Evolutionary conservation across 2,113 vertebrate species (phyloP).

Genomic region (Nansenia antarctica): DNA sequence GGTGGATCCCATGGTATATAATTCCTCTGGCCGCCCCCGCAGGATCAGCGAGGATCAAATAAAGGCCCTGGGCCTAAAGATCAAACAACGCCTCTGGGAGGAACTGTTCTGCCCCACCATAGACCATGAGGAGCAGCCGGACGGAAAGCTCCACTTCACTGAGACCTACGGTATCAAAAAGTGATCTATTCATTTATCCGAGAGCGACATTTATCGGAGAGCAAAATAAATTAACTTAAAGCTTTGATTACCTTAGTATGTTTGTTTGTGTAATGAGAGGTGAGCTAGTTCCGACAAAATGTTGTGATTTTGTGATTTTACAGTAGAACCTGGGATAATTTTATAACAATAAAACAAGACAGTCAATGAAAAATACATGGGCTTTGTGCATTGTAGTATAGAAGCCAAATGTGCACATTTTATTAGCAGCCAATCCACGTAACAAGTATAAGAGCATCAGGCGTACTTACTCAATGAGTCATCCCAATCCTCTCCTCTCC

Average conservation of each 20-base stretch:
- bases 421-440: not conserved
- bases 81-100: slow-evolving; percentile 70
- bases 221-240: too few species aligned
- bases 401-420: not conserved
- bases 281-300: too few species aligned
- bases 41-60: too few species aligned
- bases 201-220: too few species aligned
- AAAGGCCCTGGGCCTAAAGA: slow-evolving; percentile 57
- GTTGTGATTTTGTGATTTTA: too few species aligned
- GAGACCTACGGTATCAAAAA: not conserved
- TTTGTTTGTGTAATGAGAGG: too few species aligned
- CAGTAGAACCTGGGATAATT: too few species aligned
- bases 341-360: not conserved
- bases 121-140: not conserved
- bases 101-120: slow-evolving; percentile 39
- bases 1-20: slow-evolving; percentile 68
- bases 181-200: too few species aligned
- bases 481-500: not conserved
- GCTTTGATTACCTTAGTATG: too few species aligned
- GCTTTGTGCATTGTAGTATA: too few species aligned
- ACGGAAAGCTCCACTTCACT: not conserved
- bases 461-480: not conserved
- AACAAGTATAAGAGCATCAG: slow-evolving; percentile 10
- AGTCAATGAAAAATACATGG: not conserved
- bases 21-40: slow-evolving; percentile 48